Percentiles rank a stretch among this genome's conserved stretches.
phyloP scores from a whole-genome alignment of 2,113 vertebrate species.

The Ptychochromis oligacanthus region DNA sequence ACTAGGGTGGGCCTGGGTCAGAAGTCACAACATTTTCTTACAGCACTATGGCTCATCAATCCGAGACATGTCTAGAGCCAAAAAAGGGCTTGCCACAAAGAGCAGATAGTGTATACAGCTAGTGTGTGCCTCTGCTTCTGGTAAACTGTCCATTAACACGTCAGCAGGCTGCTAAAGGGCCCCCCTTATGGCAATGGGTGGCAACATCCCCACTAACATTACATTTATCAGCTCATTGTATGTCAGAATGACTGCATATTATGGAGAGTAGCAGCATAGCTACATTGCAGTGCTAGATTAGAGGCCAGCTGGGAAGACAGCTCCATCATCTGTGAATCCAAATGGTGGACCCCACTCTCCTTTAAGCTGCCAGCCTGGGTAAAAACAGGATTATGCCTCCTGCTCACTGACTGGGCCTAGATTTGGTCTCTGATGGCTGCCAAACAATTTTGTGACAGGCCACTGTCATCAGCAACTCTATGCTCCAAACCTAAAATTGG shows the following conservation, averaged over 20 bases:
- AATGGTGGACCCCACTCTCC: conserved; percentile 73
- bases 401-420: conserved; percentile 65
- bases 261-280: conserved; percentile 46
- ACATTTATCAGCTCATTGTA: conserved; percentile 47
- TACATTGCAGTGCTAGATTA: conserved; percentile 66
- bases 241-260: conserved; percentile 49
- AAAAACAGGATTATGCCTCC: conserved; percentile 77
- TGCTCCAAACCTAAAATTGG: conserved; percentile 17
- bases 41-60: background rate
- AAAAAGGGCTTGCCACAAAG: background rate
- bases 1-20: background rate
- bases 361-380: conserved; percentile 76
- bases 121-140: background rate
- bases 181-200: conserved; percentile 5
- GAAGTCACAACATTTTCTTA: background rate
- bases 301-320: conserved; percentile 75
- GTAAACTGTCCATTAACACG: background rate
- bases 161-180: conserved; percentile 16
- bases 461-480: conserved; percentile 39
- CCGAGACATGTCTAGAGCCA: background rate
- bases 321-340: conserved; percentile 77
- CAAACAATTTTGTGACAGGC: conserved; percentile 54
- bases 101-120: background rate
- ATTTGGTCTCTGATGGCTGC: conserved; percentile 62
- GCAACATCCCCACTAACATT: conserved; percentile 17